Evolutionary conservation across 2,888 invertebrate species (phyloP).

Genomic region (Capitulum mitella): DNA sequence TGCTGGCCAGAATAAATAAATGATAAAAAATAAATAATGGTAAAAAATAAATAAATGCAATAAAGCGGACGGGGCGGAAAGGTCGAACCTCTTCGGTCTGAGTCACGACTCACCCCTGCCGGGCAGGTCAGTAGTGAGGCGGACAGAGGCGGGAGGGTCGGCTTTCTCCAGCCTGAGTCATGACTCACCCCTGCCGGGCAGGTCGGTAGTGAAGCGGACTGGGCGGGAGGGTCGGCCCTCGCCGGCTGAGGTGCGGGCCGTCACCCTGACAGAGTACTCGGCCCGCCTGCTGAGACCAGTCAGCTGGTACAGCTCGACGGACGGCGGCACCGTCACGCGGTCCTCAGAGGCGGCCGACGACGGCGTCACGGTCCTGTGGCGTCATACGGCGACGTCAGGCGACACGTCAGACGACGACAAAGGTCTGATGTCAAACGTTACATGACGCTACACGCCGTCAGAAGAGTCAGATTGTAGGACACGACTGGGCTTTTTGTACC

Average conservation of each 20-base stretch:
- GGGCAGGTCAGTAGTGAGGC: not conserved
- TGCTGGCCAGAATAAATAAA: too few relatives aligned
- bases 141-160: too few relatives aligned
- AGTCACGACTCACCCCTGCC: not conserved
- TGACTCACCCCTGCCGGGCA: not conserved
- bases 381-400: too few relatives aligned
- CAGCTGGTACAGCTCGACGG: constrained; percentile 30
- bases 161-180: not conserved
- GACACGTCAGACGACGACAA: too few relatives aligned
- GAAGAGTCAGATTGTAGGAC: too few relatives aligned
- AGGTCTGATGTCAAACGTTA: too few relatives aligned
- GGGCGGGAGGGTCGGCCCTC: constrained; percentile 28
- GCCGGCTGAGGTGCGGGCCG: constrained; percentile 46
- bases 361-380: not conserved
- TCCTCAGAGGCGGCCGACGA: not conserved
- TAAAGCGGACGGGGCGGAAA: not conserved
- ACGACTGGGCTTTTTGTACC: too few relatives aligned
- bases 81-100: not conserved
- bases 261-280: constrained; percentile 44
- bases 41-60: too few relatives aligned
- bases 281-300: constrained; percentile 31
- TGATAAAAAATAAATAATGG: too few relatives aligned
- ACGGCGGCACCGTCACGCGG: not conserved
- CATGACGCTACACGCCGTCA: too few relatives aligned
- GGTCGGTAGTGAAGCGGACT: not conserved